A percentile compares a stretch with the other conserved stretches of the same genome.
Evolutionary conservation across 2,113 vertebrate genomes (phyloP).

Genomic region (Edolisoma coerulescens): DNA sequence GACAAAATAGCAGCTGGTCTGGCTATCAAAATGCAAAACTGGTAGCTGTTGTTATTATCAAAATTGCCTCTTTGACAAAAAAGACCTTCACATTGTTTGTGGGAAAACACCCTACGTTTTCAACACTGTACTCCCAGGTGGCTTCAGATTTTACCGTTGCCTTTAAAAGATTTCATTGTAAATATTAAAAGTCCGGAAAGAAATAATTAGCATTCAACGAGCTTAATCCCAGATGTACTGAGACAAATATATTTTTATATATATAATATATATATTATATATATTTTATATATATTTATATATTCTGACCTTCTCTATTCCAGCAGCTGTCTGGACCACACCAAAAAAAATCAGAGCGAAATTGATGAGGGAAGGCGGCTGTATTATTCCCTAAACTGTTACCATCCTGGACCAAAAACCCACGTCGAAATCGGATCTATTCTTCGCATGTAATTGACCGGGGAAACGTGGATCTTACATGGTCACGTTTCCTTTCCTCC

Average conservation of each 20-base stretch:
- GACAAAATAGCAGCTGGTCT: conserved; percentile 36
- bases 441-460: conserved; percentile 55
- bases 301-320: conserved; percentile 53
- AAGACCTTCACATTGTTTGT: conserved; percentile 45
- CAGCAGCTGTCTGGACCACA: conserved; percentile 52
- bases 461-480: conserved; percentile 64
- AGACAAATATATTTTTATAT: conserved; percentile 51
- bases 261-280: conserved; percentile 45
- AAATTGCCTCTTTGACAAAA: conserved; percentile 51
- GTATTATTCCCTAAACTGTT: conserved; percentile 43
- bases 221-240: conserved; percentile 27
- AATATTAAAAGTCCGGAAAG: conserved; percentile 60
- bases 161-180: conserved; percentile 53
- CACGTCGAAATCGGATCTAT: conserved; percentile 29
- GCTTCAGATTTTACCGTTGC: conserved; percentile 19
- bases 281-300: conserved; percentile 47
- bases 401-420: conserved; percentile 25
- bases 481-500: conserved; percentile 62
- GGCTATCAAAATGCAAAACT: conserved; percentile 58
- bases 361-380: neutral
- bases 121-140: conserved; percentile 48
- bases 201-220: conserved; percentile 41
- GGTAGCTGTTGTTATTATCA: conserved; percentile 50
- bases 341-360: neutral
- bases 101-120: conserved; percentile 48